Evolutionary conservation across 2,888 invertebrate genomes (phyloP).

Genomic region (Andrena chrysosceles): DNA sequence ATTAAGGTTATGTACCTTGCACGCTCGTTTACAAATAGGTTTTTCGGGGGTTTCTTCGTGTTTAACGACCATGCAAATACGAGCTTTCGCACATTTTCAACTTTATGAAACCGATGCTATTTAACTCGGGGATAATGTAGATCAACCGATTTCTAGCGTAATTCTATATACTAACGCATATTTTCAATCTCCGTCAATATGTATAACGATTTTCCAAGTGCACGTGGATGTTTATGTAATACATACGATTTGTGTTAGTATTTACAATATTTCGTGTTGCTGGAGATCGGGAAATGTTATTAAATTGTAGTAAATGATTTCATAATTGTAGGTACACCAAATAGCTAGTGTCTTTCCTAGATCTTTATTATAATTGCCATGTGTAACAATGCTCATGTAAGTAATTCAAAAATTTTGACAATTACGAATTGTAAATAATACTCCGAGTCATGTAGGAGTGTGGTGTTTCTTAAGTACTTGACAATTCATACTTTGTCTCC

Average conservation of each 20-base stretch:
- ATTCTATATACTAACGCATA: neutral
- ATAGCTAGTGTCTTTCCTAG: neutral
- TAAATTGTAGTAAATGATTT: neutral
- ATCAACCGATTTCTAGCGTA: neutral
- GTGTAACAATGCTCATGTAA: neutral
- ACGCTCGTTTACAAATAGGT: constrained; percentile 61
- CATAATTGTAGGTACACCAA: neutral
- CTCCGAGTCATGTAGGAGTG: neutral
- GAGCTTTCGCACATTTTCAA: constrained; percentile 3
- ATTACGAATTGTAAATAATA: constrained; percentile 6
- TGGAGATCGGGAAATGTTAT: neutral
- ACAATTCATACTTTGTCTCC: neutral
- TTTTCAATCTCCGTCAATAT: constrained; percentile 18
- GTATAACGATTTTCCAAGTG: constrained; percentile 22
- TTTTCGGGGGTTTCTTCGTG: constrained; percentile 28
- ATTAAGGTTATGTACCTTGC: constrained; percentile 60
- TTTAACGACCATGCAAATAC: constrained; percentile 22
- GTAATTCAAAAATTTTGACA: neutral
- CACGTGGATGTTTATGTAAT: constrained; percentile 55
- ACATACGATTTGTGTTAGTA: constrained; percentile 38
- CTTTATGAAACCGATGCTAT: neutral
- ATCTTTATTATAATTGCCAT: neutral
- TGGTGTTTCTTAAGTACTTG: neutral
- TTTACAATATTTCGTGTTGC: constrained; percentile 18
- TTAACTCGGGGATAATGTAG: neutral